phyloP scores from a whole-genome alignment of 1,140 invertebrate genomes.

The Drosophila subpulchrella region DNA sequence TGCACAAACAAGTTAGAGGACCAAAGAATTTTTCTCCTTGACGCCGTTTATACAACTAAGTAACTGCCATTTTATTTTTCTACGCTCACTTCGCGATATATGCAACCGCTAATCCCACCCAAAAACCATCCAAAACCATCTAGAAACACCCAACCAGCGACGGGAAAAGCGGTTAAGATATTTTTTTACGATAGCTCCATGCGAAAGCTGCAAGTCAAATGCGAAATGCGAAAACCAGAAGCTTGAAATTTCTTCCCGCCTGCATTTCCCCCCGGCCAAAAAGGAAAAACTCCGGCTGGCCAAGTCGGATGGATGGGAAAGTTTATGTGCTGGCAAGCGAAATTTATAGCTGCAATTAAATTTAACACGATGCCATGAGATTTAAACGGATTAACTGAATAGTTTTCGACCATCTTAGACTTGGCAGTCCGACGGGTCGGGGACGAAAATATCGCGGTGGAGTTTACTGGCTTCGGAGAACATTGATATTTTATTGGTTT shows the following conservation, averaged over 20 bases:
- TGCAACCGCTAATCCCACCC: constrained; percentile 62
- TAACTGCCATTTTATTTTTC: constrained; percentile 78
- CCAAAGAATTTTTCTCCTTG: constrained; percentile 28
- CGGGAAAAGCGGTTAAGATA: constrained; percentile 73
- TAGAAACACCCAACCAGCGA: constrained; percentile 23
- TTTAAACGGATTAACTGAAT: constrained; percentile 80
- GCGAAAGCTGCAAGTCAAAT: constrained; percentile 73
- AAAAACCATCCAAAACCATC: constrained; percentile 9
- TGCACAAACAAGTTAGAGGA: constrained; percentile 42
- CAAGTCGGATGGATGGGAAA: constrained; percentile 60
- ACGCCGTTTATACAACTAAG: constrained; percentile 68
- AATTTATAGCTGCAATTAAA: constrained; percentile 82
- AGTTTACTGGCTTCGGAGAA: constrained; percentile 25
- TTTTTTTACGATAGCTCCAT: constrained; percentile 66
- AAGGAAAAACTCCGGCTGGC: constrained; percentile 8
- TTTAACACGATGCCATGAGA: constrained; percentile 78
- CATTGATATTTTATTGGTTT: constrained; percentile 79
- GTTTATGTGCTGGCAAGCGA: constrained; percentile 62
- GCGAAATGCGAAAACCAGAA: constrained; percentile 58
- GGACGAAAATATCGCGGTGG: neutral
- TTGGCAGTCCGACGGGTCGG: constrained; percentile 2
- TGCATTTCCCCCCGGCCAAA: constrained; percentile 42
- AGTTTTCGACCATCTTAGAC: constrained; percentile 62
- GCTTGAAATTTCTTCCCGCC: constrained; percentile 62
- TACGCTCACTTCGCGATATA: constrained; percentile 51